Evolutionary conservation across 2,113 vertebrate species (phyloP).

Genomic region (Spizaetus ornatus): DNA sequence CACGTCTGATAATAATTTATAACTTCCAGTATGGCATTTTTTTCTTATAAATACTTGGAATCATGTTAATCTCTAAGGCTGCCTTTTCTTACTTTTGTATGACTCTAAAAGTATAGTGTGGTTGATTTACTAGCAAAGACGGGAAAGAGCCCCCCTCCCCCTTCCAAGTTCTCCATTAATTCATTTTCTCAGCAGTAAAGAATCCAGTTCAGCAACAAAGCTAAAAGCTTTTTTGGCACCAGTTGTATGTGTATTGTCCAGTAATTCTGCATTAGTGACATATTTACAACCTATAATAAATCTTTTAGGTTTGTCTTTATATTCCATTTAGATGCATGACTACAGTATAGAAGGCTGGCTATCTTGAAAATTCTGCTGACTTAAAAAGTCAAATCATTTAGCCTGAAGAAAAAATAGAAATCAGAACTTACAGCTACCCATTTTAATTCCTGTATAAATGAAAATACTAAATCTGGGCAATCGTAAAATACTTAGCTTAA

Average conservation of each 20-base stretch:
- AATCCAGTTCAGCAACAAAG: conserved; percentile 83
- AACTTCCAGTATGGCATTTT: conserved; percentile 67
- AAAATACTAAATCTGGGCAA: conserved; percentile 50
- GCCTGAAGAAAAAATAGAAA: conserved; percentile 65
- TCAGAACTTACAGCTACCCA: conserved; percentile 50
- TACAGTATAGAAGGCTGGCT: conserved; percentile 60
- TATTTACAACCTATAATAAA: conserved; percentile 82
- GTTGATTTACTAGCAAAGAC: conserved; percentile 79
- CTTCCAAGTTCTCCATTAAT: conserved; percentile 79
- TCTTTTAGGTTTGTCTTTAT: conserved; percentile 79
- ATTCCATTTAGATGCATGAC: conserved; percentile 78
- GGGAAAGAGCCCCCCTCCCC: conserved; percentile 69
- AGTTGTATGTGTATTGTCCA: conserved; percentile 78
- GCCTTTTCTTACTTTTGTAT: conserved; percentile 60
- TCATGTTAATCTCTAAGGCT: conserved; percentile 70
- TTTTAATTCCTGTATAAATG: conserved; percentile 68
- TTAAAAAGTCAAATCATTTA: conserved; percentile 71
- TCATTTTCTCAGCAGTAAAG: conserved; percentile 85
- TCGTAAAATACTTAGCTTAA: conserved; percentile 32
- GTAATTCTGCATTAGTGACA: conserved; percentile 83
- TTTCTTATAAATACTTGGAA: conserved; percentile 72
- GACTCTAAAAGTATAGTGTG: conserved; percentile 71
- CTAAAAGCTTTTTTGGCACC: conserved; percentile 89
- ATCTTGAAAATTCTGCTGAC: conserved; percentile 78
- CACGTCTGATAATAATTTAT: conserved; percentile 70